Evolutionary conservation across 53 echinoderm and acorn worm genomes (phyloP).

Genomic region (Paelopatides confundens): DNA sequence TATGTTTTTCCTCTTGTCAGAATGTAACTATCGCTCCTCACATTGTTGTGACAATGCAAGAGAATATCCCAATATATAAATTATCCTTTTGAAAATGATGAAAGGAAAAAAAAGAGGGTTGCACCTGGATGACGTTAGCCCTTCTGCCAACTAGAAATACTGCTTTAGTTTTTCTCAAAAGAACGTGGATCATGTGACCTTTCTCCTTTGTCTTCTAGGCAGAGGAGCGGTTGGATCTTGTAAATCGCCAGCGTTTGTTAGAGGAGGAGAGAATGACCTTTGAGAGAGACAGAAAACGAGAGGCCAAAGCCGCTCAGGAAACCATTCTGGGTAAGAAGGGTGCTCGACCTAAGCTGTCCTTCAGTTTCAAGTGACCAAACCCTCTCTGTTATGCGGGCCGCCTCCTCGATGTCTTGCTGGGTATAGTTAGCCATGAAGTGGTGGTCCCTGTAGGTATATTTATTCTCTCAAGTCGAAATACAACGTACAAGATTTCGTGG

Average conservation of each 20-base stretch:
- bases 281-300: constrained; percentile 89
- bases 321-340: constrained; percentile 96
- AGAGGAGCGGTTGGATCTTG: constrained; percentile 98
- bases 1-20: no score
- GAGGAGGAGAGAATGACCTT: constrained; percentile 96
- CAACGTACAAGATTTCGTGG: not conserved
- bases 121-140: not conserved
- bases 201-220: constrained; percentile 85
- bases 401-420: no score
- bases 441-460: not conserved
- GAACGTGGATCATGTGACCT: not conserved
- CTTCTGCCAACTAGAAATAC: not conserved
- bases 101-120: not conserved
- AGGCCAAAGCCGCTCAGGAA: constrained; percentile 95
- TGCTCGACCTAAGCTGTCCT: constrained; percentile 92
- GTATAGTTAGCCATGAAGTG: not conserved
- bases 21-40: no score
- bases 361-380: constrained; percentile 74
- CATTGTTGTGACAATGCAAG: no score
- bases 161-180: not conserved
- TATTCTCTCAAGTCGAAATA: not conserved
- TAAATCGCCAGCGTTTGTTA: constrained; percentile 93
- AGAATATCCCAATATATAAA: no score
- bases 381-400: no score
- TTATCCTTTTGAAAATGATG: no score